Evolutionary conservation across 2,113 vertebrate genomes (phyloP).

Genomic region (Cyanoliseus patagonus): DNA sequence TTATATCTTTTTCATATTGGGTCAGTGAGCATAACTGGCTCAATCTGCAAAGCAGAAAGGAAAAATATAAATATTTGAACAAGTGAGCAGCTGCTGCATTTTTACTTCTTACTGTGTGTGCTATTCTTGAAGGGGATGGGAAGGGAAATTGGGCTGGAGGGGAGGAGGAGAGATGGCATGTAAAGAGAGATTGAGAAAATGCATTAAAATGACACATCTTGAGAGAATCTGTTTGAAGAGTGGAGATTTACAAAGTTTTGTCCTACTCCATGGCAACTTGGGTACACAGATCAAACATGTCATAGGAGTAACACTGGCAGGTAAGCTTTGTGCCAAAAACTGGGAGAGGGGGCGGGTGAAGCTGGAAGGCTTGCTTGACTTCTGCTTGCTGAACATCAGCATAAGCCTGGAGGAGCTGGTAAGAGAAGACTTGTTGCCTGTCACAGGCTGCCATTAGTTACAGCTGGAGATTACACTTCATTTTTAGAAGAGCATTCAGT

Average conservation of each 20-base stretch:
- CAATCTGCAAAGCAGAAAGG: not conserved
- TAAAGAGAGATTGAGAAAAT: not conserved
- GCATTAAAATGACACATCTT: conserved; percentile 16
- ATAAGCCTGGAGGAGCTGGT: not conserved
- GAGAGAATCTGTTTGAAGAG: conserved; percentile 45
- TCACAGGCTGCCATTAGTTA: not conserved
- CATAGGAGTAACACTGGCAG: not conserved
- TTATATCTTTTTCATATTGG: not conserved
- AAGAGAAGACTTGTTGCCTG: not conserved
- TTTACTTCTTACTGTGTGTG: not conserved
- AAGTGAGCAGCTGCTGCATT: not conserved
- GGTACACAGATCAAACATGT: not conserved
- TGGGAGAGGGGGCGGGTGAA: not conserved
- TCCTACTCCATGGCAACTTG: conserved; percentile 58
- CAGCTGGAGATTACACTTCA: not conserved
- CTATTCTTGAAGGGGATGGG: not conserved
- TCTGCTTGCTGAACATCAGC: not conserved
- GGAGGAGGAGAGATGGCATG: not conserved
- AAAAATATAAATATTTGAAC: conserved; percentile 51
- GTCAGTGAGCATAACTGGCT: not conserved
- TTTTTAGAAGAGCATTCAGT: not conserved
- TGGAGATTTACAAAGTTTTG: conserved; percentile 42
- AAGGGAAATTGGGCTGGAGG: not conserved
- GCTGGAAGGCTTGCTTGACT: not conserved
- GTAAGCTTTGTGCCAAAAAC: conserved; percentile 44